Conservation (phyloP, 1,140 invertebrate species). For the Drosophila truncata region DNA sequence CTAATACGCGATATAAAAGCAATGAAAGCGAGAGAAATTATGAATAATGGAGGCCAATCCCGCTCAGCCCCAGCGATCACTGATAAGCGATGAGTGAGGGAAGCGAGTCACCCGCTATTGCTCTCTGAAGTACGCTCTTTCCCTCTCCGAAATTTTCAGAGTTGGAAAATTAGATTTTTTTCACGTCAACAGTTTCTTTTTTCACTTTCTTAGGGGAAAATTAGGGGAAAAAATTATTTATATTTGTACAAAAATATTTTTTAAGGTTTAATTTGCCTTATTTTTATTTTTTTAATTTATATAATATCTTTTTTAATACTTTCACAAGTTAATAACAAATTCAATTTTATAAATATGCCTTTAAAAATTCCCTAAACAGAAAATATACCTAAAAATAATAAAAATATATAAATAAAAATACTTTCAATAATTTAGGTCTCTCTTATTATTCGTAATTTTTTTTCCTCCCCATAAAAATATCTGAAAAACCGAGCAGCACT, state of each 20-base stretch:
- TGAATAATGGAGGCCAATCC: constrained; percentile 36
- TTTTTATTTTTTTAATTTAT: too few species aligned
- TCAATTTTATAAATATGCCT: too few species aligned
- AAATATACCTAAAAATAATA: too few species aligned
- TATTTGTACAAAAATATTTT: too few species aligned
- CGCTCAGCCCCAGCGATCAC: constrained; percentile 46
- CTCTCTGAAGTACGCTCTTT: neutral
- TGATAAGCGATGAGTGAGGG: constrained; percentile 59
- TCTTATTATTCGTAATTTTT: neutral
- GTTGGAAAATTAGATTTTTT: neutral
- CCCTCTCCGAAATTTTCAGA: constrained; percentile 1
- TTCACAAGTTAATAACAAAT: too few species aligned
- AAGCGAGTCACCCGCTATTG: constrained; percentile 30
- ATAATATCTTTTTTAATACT: too few species aligned
- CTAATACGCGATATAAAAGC: constrained; percentile 61
- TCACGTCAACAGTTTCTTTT: too few species aligned
- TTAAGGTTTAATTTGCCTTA: too few species aligned
- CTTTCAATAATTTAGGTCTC: neutral
- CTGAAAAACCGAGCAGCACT: constrained; percentile 8
- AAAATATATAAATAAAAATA: too few species aligned
- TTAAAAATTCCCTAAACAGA: too few species aligned
- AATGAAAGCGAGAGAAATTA: constrained; percentile 15
- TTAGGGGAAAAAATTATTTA: too few species aligned
- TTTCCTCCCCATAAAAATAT: neutral
- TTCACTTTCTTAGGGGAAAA: too few species aligned